Conservation (phyloP, 2,888 invertebrate species). For the Digitonthophagus gazella region DNA sequence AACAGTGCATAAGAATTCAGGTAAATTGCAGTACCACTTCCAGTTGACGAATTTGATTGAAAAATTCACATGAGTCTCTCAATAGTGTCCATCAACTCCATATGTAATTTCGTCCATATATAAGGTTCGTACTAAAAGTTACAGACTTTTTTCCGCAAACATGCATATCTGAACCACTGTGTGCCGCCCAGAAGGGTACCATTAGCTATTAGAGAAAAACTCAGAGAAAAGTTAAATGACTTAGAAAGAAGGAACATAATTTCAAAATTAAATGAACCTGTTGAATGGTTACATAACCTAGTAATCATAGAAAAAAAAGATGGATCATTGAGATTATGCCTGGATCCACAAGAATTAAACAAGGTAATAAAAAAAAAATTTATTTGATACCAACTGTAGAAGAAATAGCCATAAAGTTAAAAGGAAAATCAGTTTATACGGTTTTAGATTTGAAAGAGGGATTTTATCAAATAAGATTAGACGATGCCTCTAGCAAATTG, state of each 20-base stretch:
- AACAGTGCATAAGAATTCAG: no score
- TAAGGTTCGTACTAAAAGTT: no score
- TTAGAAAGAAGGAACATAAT: neutral
- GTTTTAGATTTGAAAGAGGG: constrained; percentile 2
- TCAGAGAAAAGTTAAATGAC: neutral
- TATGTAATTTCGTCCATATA: no score
- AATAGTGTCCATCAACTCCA: no score
- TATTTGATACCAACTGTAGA: constrained; percentile 7
- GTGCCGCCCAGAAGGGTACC: neutral
- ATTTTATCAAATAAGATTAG: neutral
- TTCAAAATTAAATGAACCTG: neutral
- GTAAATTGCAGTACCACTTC: no score
- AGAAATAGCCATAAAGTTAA: neutral
- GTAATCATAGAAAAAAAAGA: constrained; percentile 4
- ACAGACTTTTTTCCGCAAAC: no score
- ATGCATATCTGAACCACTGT: no score
- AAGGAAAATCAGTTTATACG: constrained; percentile 4
- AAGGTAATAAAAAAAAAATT: neutral
- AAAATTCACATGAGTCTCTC: no score
- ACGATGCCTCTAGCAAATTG: neutral
- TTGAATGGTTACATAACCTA: constrained; percentile 1
- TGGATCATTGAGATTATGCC: constrained; percentile 4
- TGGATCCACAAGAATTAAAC: constrained; percentile 7
- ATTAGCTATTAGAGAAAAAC: neutral
- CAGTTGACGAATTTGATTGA: no score